Evolutionary conservation across 2,888 invertebrate species (phyloP), one percentile per base, ranked within the genome.

Genomic region (Gerris lacustris): DNA sequence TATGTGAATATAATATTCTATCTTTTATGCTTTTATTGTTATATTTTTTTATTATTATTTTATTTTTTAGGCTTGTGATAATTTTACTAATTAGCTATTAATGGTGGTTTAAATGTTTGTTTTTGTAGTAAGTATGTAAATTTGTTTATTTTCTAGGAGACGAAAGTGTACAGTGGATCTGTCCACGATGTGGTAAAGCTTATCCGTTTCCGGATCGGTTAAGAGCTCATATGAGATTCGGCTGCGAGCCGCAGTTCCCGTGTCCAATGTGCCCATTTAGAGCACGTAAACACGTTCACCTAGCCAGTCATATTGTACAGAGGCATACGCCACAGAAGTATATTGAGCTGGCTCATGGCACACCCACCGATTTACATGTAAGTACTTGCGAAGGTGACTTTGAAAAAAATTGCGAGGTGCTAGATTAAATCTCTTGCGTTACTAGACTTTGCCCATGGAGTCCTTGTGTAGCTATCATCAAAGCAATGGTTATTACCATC

Each of bases 221-320:
- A 18, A 64, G 64, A 64, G 31, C 18, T 18, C 64, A 64, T 17
- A n/a, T 64, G 31, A 64, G 31, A 18, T 64, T 64, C 31, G 64
- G 31, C 7, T 64, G 64, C 31, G 64, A 64, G 64, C 64, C 64
- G 31, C 64, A 64, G 17, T 64, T 64, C 31, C 64, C 64, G 4
- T 64, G 64, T 31, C 64, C 64, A 9, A 64, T 64, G 64, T 64
- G 64, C 17, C 64, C 64, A 5, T 64, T 18, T 17, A 64, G 64
- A 64, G 64, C 64, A 64, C 17, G 31, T 1, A n/a, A 17, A 17
- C 64, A 64, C 5, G 64, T 64, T 31, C 64, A 64, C 7, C 64
- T 64, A 17, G 64, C 64, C 17, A 18, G 18, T 64, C 64, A 64
- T 18, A 64, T 64, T n/a, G 64, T 64, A n/a, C 17, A 64, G 9